These are phyloP conservation scores for Percina caprodes DNA, from an alignment of 2,113 vertebrate species.

Conservation along the genomic window DNA sequence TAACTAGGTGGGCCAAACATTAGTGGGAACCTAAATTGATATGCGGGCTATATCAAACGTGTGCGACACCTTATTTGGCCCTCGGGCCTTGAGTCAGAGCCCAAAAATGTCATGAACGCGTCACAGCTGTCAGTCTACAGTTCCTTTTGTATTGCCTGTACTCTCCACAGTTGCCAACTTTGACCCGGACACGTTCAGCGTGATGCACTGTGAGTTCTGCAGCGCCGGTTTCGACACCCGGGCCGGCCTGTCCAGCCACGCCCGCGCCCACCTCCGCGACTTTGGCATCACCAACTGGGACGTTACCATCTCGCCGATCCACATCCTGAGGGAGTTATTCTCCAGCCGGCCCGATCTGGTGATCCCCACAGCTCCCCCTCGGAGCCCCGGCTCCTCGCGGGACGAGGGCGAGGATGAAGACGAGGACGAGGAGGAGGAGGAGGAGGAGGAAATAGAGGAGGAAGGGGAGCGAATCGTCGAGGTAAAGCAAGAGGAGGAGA, in stretches of 20 bases:
- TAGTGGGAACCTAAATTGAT: no score
- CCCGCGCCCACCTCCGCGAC: slow-evolving; percentile 94
- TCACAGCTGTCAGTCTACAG: slow-evolving; percentile 1
- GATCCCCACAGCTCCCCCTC: slow-evolving; percentile 80
- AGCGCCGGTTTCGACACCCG: slow-evolving; percentile 95
- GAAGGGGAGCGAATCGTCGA: slow-evolving; percentile 66
- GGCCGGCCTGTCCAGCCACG: slow-evolving; percentile 95
- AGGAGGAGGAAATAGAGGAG: slow-evolving; percentile 61
- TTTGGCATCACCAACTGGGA: slow-evolving; percentile 99
- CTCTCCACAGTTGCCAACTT: slow-evolving; percentile 91
- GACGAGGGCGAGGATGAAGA: slow-evolving; percentile 68
- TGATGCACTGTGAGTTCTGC: slow-evolving; percentile 99
- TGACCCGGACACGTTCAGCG: slow-evolving; percentile 94
- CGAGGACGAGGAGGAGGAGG: slow-evolving; percentile 44
- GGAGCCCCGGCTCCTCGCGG: slow-evolving; percentile 55
- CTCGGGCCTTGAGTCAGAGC: not conserved
- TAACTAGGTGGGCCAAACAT: no score
- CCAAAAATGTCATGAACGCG: not conserved
- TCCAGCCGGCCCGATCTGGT: slow-evolving; percentile 90
- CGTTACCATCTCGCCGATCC: slow-evolving; percentile 94
- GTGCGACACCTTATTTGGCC: no score
- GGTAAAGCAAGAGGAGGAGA: slow-evolving; percentile 68
- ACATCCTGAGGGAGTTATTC: slow-evolving; percentile 93
- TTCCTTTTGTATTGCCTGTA: not conserved
- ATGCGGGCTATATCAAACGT: not conserved